These are phyloP conservation scores for Polyodon spathula DNA, from an alignment of 2,113 vertebrate genomes.

Conservation along the genomic window DNA sequence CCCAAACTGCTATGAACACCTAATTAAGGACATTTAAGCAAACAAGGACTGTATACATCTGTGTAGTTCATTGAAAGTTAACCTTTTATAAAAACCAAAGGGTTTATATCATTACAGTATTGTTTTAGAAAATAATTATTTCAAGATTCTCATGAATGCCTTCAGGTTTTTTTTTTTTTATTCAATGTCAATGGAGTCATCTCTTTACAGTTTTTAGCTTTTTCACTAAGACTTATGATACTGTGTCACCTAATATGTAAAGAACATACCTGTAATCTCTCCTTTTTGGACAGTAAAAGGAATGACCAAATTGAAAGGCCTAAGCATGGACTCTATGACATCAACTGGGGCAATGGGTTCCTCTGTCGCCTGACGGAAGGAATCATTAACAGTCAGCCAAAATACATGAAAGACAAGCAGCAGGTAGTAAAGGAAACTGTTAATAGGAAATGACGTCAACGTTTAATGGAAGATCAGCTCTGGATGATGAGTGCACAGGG, in stretches of 20 bases:
- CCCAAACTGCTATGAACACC: too few relatives aligned
- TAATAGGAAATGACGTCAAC: not conserved
- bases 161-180: too few relatives aligned
- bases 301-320: constrained; percentile 90
- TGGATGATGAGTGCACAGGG: not conserved
- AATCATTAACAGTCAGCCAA: constrained; percentile 15
- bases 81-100: too few relatives aligned
- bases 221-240: too few relatives aligned
- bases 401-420: constrained; percentile 2
- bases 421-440: not conserved
- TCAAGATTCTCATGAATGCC: too few relatives aligned
- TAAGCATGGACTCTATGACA: constrained; percentile 64
- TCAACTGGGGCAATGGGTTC: constrained; percentile 63
- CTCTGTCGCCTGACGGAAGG: constrained; percentile 66
- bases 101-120: too few relatives aligned
- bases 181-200: too few relatives aligned
- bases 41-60: too few relatives aligned
- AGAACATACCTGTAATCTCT: constrained; percentile 76
- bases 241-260: not conserved
- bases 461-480: not conserved
- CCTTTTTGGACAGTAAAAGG: constrained; percentile 91
- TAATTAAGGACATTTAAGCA: too few relatives aligned
- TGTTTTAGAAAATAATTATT: too few relatives aligned
- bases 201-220: too few relatives aligned
- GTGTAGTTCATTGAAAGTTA: too few relatives aligned